phyloP scores from a whole-genome alignment of 2,797 vertebrate genomes.

The Notolepis coatsorum region DNA sequence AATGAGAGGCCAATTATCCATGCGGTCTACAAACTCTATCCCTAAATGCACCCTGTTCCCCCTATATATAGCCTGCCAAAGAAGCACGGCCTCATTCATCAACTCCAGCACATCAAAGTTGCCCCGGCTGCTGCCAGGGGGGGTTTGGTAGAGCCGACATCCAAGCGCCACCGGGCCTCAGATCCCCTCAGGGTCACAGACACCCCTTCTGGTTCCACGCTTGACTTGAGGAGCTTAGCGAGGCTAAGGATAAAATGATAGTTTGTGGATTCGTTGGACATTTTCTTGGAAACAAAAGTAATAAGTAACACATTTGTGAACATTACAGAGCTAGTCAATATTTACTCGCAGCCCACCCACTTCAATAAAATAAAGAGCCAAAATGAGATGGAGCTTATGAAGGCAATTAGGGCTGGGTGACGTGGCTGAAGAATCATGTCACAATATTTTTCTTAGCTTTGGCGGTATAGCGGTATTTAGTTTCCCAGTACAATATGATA shows the following conservation, averaged over 20 bases:
- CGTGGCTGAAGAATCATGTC: no score
- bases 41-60: slow-evolving; percentile 65
- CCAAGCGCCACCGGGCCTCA: slow-evolving; percentile 44
- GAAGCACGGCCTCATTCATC: slow-evolving; percentile 53
- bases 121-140: slow-evolving; percentile 40
- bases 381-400: no score
- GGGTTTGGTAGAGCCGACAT: slow-evolving; percentile 50
- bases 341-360: slow-evolving; percentile 43
- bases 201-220: slow-evolving; percentile 32
- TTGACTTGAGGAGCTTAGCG: slow-evolving; percentile 37
- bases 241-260: slow-evolving; percentile 42
- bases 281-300: slow-evolving; percentile 64
- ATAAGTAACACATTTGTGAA: slow-evolving; percentile 68
- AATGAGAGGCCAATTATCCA: slow-evolving; percentile 71
- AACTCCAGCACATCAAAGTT: slow-evolving; percentile 81
- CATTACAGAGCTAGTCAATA: slow-evolving; percentile 62
- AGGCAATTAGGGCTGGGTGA: no score
- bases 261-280: slow-evolving; percentile 50
- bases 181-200: slow-evolving; percentile 39
- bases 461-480: no score
- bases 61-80: slow-evolving; percentile 70
- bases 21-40: slow-evolving; percentile 68
- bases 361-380: background rate
- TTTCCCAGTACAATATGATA: no score
- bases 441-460: no score